A percentile compares a stretch with the other conserved stretches of the same genome.
phyloP scores from a whole-genome alignment of 2,797 vertebrate species.

The Nasua narica region DNA sequence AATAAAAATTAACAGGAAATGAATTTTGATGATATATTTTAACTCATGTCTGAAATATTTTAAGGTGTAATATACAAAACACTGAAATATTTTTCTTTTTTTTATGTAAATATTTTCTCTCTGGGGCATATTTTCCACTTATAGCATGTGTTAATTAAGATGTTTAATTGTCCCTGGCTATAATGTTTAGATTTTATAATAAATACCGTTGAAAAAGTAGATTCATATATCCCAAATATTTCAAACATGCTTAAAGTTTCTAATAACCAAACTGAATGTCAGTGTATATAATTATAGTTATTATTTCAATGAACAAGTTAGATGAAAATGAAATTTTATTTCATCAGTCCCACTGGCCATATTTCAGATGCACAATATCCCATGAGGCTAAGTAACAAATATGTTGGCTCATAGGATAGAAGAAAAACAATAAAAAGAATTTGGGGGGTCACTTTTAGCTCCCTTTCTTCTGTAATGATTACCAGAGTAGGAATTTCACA shows the following conservation, averaged over 20 bases:
- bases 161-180: background rate
- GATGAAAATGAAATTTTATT: slow-evolving; percentile 16
- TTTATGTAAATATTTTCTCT: background rate
- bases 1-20: slow-evolving; percentile 7
- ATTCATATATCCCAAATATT: background rate
- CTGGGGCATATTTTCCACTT: background rate
- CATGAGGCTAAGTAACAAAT: background rate
- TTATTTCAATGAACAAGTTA: background rate
- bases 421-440: background rate
- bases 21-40: background rate
- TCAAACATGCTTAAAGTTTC: background rate
- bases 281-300: slow-evolving; percentile 16
- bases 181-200: slow-evolving; percentile 15
- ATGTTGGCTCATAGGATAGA: background rate
- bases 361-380: background rate
- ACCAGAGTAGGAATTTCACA: background rate
- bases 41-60: background rate
- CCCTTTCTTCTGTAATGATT: background rate
- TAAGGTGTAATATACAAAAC: slow-evolving; percentile 13
- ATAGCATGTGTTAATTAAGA: background rate
- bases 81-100: background rate
- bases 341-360: background rate
- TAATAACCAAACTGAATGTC: background rate
- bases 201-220: background rate
- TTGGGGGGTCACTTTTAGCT: background rate